Conservation (phyloP, 2,797 vertebrate species). For the Saxicola maurus region DNA sequence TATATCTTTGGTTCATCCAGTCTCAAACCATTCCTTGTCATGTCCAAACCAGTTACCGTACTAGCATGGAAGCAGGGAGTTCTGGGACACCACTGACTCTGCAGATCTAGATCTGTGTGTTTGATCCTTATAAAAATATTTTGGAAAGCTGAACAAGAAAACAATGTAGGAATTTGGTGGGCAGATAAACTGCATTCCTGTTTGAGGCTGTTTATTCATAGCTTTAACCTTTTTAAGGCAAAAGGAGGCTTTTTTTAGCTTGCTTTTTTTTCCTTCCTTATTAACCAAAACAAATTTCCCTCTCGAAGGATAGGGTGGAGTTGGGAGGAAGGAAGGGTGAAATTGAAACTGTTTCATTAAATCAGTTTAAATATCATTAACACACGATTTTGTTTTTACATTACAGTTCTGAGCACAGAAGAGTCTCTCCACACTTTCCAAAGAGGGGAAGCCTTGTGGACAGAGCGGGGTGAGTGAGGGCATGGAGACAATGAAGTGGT, state of each 20-base stretch:
- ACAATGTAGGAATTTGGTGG: conserved; percentile 12
- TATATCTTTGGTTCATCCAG: neutral
- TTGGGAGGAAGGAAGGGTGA: conserved; percentile 34
- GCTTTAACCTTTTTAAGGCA: neutral
- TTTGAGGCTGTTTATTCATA: conserved; percentile 33
- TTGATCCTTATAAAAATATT: conserved; percentile 9
- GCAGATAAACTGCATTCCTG: conserved; percentile 24
- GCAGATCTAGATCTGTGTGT: neutral
- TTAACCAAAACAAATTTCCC: conserved; percentile 11
- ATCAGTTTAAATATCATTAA: neutral
- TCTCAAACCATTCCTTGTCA: neutral
- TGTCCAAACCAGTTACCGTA: neutral
- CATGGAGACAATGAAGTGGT: neutral
- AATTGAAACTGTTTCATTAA: conserved; percentile 4
- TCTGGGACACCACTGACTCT: neutral
- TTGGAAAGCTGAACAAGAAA: neutral
- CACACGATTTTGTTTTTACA: neutral
- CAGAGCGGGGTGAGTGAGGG: neutral
- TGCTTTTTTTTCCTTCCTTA: rapidly evolving
- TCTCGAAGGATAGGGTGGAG: neutral
- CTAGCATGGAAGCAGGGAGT: neutral
- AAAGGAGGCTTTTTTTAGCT: conserved; percentile 19
- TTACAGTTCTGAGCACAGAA: neutral
- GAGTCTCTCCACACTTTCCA: neutral
- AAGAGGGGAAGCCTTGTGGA: neutral